Percentiles rank a stretch among this genome's conserved stretches.
Conservation (phyloP, 1,140 invertebrate genomes). For the Gonatopus flavifemur region DNA sequence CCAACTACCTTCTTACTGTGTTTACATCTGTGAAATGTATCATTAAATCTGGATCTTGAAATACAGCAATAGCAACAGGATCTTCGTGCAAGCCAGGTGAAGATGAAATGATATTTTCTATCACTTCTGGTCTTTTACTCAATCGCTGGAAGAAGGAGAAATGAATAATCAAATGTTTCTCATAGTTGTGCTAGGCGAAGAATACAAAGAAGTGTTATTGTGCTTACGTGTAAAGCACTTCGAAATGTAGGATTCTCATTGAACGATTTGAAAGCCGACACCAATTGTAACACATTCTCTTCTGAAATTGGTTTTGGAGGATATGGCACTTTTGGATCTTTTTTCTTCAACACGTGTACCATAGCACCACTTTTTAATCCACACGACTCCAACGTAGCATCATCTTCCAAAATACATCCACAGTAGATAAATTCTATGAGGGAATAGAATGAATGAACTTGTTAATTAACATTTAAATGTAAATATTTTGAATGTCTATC, state of each 20-base stretch:
- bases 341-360: constrained; percentile 59
- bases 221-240: constrained; percentile 55
- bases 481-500: no score
- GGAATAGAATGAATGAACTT: constrained; percentile 15
- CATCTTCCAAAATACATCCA: constrained; percentile 59
- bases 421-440: constrained; percentile 60
- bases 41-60: constrained; percentile 64
- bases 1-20: constrained; percentile 53
- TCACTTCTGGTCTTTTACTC: constrained; percentile 56
- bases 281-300: constrained; percentile 51
- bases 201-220: neutral
- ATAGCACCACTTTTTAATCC: constrained; percentile 59
- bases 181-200: constrained; percentile 1
- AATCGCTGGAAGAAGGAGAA: constrained; percentile 58
- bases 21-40: constrained; percentile 58
- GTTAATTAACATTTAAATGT: neutral
- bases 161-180: constrained; percentile 8
- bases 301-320: constrained; percentile 46
- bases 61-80: constrained; percentile 60
- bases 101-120: constrained; percentile 61
- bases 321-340: constrained; percentile 34
- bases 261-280: constrained; percentile 55
- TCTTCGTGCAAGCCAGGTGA: constrained; percentile 59
- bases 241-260: constrained; percentile 53
- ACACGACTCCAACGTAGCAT: constrained; percentile 53